Conservation (phyloP, 1,140 invertebrate genomes). For the Diprion similis region DNA sequence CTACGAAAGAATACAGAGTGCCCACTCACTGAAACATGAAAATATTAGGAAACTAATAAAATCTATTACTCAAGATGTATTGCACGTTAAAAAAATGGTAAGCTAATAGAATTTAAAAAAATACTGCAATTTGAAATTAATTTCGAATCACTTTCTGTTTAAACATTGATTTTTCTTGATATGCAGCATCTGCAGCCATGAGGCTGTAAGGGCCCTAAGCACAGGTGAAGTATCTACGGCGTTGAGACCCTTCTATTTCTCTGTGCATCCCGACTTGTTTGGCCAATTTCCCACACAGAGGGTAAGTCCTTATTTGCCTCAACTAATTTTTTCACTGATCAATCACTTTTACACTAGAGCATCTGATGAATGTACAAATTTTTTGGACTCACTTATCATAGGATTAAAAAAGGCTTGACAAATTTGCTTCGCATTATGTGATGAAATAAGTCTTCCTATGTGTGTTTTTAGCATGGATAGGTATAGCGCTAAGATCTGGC, state of each 20-base stretch:
- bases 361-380: too few species aligned
- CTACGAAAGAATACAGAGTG: too few species aligned
- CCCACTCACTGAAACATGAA: too few species aligned
- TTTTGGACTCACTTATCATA: too few species aligned
- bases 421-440: too few species aligned
- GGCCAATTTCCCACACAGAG: conserved; percentile 88
- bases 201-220: conserved; percentile 59
- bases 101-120: conserved; percentile 22
- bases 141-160: conserved; percentile 16
- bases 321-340: too few species aligned
- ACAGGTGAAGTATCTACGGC: conserved; percentile 88
- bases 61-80: conserved; percentile 36
- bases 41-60: too few species aligned
- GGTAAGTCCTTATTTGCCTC: conserved; percentile 58
- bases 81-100: conserved; percentile 47
- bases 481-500: too few species aligned
- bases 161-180: conserved; percentile 20
- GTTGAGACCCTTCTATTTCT: conserved; percentile 92
- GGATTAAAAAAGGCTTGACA: too few species aligned
- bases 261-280: conserved; percentile 95
- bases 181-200: conserved; percentile 48
- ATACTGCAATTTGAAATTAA: neutral
- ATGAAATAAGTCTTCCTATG: too few species aligned
- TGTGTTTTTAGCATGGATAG: too few species aligned
- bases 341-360: too few species aligned